These are phyloP conservation scores for Sebastes flavidus DNA, from an alignment of 2,797 vertebrate genomes.

Conservation along the genomic window DNA sequence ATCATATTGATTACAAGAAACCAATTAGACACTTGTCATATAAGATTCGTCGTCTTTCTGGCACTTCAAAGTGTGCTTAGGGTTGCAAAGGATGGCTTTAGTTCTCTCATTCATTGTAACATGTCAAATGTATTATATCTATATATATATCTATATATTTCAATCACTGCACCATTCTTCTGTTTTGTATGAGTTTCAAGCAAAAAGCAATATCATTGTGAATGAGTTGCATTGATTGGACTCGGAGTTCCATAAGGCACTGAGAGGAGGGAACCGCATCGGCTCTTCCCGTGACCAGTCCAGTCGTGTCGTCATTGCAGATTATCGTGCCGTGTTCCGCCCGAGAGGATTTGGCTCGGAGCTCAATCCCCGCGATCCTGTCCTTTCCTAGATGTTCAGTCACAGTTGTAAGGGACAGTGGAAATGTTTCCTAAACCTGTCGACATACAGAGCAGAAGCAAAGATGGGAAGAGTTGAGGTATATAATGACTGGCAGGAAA, in stretches of 20 bases:
- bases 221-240: conserved; percentile 97
- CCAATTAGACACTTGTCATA: conserved; percentile 71
- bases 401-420: conserved; percentile 77
- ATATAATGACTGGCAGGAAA: background rate
- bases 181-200: conserved; percentile 87
- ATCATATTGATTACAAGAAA: conserved; percentile 77
- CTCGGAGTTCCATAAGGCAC: conserved; percentile 99
- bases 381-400: conserved; percentile 72
- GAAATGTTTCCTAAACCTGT: conserved; percentile 69
- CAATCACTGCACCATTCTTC: conserved; percentile 72
- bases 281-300: conserved; percentile 91
- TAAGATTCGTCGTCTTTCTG: conserved; percentile 72
- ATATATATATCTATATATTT: conserved; percentile 66
- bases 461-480: conserved; percentile 5
- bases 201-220: conserved; percentile 92
- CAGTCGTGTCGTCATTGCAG: conserved; percentile 93
- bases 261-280: conserved; percentile 92
- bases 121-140: conserved; percentile 70
- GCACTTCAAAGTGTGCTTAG: conserved; percentile 93
- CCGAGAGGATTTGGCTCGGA: conserved; percentile 77
- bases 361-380: conserved; percentile 63
- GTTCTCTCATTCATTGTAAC: conserved; percentile 77
- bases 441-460: conserved; percentile 47
- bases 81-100: conserved; percentile 99
- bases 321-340: conserved; percentile 86